phyloP scores from a whole-genome alignment of 2,888 invertebrate genomes.

The Tortricodes alternella region DNA sequence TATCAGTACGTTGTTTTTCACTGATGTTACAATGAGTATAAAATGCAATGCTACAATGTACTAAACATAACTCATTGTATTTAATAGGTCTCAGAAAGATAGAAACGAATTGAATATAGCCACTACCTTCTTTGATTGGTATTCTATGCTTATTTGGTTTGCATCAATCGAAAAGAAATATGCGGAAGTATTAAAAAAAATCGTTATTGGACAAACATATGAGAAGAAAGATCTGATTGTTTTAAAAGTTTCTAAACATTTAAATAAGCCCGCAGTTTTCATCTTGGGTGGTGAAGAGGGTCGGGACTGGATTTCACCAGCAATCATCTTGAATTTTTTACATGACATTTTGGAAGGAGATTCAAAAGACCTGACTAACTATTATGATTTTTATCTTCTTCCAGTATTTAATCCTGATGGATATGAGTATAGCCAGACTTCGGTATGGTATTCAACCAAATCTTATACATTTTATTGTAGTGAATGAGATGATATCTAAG shows the following conservation, averaged over 20 bases:
- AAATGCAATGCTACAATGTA: too few relatives aligned
- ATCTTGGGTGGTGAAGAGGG: constrained; percentile 68
- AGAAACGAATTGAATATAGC: constrained; percentile 28
- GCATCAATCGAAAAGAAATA: constrained; percentile 8
- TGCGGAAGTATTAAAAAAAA: constrained; percentile 41
- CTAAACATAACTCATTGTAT: not conserved
- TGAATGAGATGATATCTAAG: too few relatives aligned
- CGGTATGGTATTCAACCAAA: constrained; percentile 44
- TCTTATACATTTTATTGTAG: not conserved
- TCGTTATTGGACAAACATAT: constrained; percentile 54
- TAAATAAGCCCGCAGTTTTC: constrained; percentile 52
- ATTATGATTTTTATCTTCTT: constrained; percentile 62
- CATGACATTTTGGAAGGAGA: constrained; percentile 42
- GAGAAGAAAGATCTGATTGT: constrained; percentile 58
- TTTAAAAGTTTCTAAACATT: constrained; percentile 51
- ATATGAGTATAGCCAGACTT: constrained; percentile 54
- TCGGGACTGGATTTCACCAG: constrained; percentile 63
- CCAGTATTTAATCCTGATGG: constrained; percentile 75
- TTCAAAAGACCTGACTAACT: constrained; percentile 39
- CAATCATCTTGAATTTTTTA: constrained; percentile 56
- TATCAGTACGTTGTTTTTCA: not conserved
- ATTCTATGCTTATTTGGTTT: constrained; percentile 35
- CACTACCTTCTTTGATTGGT: constrained; percentile 45
- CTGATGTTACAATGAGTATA: not conserved
- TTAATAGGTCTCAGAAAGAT: not conserved